Base-by-base conservation (phyloP, 2,888 invertebrate species). In the Acanthosoma haemorrhoidale region DNA sequence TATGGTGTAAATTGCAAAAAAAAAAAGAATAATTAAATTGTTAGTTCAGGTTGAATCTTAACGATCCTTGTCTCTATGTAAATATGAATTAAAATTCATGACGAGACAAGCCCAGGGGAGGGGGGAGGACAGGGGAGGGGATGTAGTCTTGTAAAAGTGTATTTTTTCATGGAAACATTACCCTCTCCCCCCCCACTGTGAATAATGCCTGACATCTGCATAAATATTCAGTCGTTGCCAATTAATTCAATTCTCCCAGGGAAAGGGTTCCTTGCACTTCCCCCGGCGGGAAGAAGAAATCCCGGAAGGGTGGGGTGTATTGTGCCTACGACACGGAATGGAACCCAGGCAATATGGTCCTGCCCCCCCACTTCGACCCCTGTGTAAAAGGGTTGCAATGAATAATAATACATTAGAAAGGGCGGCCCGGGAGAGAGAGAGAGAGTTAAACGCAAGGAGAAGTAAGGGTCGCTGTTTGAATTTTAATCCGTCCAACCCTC, bases 41-140 rank as follows among this genome's bases (percentile, higher is more conserved):
- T 51, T 51, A 25, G 51, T n/a, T 4, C n/a, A n/a, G 51, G 51
- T 51, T 51, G 51, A 51, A 51, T 51, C 51, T 51, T 51, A 60
- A 60, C 21, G 18, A 29, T 34, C 29, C 60, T 60, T 34, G 60
- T 66, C 61, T 41, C 57, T 71, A 71, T 71, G 68, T 61, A 71
- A 68, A 71, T 71, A 43, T 36, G 57, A 31, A 68, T 71, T 71
- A 71, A 71, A 71, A 71, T 71, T 71, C 71, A 71, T 71, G 71
- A 61, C 69, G 68, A 34, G n/a, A n/a, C n/a, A n/a, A n/a, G n/a
- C n/a, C n/a, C 51, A 25, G 51, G 25, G 21, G 51, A 25, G 2
- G 25, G 13, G 4, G 25, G n/a, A n/a, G 11, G 9, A 36, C 38
- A 9, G 11, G 9, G 9, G 9, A 36, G 38, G 38, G 11, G n/a